Percentiles rank a stretch among this genome's conserved stretches.
Evolutionary conservation across 1,140 invertebrate genomes (phyloP).

Genomic region (Mya arenaria): DNA sequence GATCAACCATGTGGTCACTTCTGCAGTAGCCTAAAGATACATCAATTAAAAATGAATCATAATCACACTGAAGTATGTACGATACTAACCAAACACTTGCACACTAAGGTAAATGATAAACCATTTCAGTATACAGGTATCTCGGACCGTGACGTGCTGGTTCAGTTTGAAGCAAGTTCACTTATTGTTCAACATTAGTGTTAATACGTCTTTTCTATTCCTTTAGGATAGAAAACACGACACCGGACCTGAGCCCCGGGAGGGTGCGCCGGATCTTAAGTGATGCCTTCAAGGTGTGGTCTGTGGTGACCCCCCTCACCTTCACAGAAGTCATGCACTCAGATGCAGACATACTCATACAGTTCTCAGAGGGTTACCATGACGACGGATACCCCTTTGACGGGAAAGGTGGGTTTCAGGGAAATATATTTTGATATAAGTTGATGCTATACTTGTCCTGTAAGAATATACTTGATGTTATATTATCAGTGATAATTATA

Average conservation of each 20-base stretch:
- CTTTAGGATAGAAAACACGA: slow-evolving; percentile 42
- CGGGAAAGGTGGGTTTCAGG: slow-evolving; percentile 70
- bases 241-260: slow-evolving; percentile 22
- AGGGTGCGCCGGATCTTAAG: slow-evolving; percentile 29
- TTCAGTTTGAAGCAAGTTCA: too few species aligned
- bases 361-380: slow-evolving; percentile 75
- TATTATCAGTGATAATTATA: background rate
- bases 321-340: slow-evolving; percentile 34
- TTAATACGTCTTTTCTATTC: background rate
- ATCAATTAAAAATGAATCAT: too few species aligned
- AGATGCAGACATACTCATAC: slow-evolving; percentile 76
- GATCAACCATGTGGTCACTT: too few species aligned
- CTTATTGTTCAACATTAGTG: too few species aligned
- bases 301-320: slow-evolving; percentile 39
- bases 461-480: background rate
- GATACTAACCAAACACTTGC: too few species aligned
- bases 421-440: background rate
- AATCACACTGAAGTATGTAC: too few species aligned
- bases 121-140: too few species aligned
- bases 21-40: too few species aligned
- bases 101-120: too few species aligned
- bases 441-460: background rate
- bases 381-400: slow-evolving; percentile 79
- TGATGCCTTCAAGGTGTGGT: slow-evolving; percentile 48
- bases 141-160: too few species aligned